A percentile compares a stretch with the other conserved stretches of the same genome.
phyloP scores from a whole-genome alignment of 2,888 invertebrate genomes.

The Eupithecia inturbata region DNA sequence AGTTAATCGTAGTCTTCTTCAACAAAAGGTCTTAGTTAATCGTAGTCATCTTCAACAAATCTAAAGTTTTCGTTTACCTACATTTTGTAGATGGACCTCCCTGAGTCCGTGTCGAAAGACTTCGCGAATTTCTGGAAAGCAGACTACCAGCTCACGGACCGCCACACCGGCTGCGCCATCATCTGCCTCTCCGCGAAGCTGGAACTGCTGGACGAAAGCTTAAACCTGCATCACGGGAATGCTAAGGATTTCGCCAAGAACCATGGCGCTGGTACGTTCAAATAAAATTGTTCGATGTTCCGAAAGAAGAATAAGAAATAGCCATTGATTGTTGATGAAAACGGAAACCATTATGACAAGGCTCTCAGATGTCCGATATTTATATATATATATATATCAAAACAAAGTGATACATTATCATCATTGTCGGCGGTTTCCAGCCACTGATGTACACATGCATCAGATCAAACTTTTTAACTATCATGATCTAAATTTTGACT shows the following conservation, averaged over 20 bases:
- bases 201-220: conserved; percentile 53
- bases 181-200: conserved; percentile 58
- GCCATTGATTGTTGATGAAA: not conserved
- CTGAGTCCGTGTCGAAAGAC: conserved; percentile 45
- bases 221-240: conserved; percentile 59
- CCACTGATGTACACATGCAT: not conserved
- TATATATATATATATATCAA: too few species aligned
- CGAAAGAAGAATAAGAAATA: not conserved
- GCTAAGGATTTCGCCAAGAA: conserved; percentile 55
- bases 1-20: not conserved
- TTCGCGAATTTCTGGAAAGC: conserved; percentile 53
- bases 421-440: not conserved
- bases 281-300: not conserved
- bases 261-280: conserved; percentile 68
- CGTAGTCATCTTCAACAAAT: not conserved
- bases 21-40: not conserved
- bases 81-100: conserved; percentile 39
- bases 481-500: conserved; percentile 6
- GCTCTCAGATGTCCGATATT: not conserved
- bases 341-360: not conserved
- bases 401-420: not conserved
- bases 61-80: not conserved
- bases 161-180: conserved; percentile 57
- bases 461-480: not conserved
- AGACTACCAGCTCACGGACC: conserved; percentile 43